Evolutionary conservation across 2,888 invertebrate species (phyloP).

Genomic region (Quadroppia sp.): DNA sequence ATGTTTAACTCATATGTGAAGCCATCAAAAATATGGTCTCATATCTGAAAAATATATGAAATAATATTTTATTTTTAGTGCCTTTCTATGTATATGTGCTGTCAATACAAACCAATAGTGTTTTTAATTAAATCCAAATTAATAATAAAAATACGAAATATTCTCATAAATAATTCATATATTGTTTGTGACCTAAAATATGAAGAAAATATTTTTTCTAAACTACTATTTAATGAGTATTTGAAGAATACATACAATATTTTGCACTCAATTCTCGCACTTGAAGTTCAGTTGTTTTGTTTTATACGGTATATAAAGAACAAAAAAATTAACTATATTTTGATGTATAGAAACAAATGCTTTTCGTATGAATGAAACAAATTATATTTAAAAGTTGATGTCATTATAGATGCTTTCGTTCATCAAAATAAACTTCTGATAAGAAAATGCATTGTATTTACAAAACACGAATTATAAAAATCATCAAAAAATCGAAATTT

Average conservation of each 20-base stretch:
- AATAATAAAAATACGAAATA: background rate
- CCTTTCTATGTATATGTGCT: background rate
- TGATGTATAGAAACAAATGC: too few species aligned
- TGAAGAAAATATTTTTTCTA: background rate
- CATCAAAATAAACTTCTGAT: slow-evolving; percentile 23
- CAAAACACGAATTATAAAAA: too few species aligned
- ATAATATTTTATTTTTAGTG: background rate
- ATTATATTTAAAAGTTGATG: slow-evolving; percentile 20
- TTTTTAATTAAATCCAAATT: slow-evolving; percentile 28
- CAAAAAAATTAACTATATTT: too few species aligned
- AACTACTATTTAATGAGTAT: slow-evolving; percentile 20
- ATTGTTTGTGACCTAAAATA: too few species aligned
- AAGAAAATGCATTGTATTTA: too few species aligned
- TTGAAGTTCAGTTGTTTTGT: too few species aligned
- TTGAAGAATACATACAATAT: slow-evolving; percentile 9
- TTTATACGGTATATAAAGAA: too few species aligned
- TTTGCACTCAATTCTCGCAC: background rate
- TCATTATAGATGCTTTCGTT: slow-evolving; percentile 12
- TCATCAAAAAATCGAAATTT: slow-evolving; percentile 14
- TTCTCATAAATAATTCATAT: slow-evolving; percentile 25
- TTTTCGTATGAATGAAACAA: background rate
- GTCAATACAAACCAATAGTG: too few species aligned
- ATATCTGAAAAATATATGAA: background rate
- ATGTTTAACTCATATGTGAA: background rate
- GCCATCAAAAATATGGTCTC: background rate